Percentiles rank a stretch among this genome's conserved stretches.
phyloP scores from a whole-genome alignment of 2,888 invertebrate genomes.

The Chymomyza amoena region DNA sequence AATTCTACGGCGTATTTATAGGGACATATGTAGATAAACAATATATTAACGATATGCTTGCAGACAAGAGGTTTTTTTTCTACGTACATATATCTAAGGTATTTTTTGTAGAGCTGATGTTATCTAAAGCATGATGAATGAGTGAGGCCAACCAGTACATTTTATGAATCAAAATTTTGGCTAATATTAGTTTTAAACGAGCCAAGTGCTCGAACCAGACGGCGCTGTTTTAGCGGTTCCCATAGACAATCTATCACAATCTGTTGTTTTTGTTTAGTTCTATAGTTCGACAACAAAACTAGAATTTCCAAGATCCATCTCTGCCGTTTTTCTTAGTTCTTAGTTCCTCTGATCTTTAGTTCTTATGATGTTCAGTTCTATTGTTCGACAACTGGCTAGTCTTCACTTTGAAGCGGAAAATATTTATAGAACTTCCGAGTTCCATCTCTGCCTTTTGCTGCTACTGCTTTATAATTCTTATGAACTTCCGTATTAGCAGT shows the following conservation, averaged over 20 bases:
- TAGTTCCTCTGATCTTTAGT: no score
- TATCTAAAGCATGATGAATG: background rate
- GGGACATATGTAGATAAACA: background rate
- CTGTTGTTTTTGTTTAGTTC: no score
- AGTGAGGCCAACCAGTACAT: background rate
- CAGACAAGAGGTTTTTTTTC: conserved; percentile 12
- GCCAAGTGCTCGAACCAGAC: background rate
- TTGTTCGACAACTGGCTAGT: background rate
- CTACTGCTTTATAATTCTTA: background rate
- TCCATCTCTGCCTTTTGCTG: conserved; percentile 5
- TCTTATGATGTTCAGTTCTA: no score
- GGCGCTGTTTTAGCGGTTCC: no score
- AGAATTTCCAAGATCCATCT: no score
- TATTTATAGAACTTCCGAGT: conserved; percentile 4
- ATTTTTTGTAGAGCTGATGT: conserved; percentile 7
- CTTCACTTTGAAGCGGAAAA: conserved; percentile 41
- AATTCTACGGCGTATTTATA: conserved; percentile 43
- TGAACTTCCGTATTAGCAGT: no score
- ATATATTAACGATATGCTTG: conserved; percentile 35
- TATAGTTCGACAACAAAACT: no score
- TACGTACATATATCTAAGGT: conserved; percentile 24
- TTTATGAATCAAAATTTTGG: background rate
- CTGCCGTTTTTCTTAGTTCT: no score
- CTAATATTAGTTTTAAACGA: background rate
- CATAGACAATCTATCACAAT: background rate